Percentiles rank a stretch among this genome's conserved stretches.
Evolutionary conservation across 2,888 invertebrate genomes (phyloP).

Genomic region (Campopleginae sp.): DNA sequence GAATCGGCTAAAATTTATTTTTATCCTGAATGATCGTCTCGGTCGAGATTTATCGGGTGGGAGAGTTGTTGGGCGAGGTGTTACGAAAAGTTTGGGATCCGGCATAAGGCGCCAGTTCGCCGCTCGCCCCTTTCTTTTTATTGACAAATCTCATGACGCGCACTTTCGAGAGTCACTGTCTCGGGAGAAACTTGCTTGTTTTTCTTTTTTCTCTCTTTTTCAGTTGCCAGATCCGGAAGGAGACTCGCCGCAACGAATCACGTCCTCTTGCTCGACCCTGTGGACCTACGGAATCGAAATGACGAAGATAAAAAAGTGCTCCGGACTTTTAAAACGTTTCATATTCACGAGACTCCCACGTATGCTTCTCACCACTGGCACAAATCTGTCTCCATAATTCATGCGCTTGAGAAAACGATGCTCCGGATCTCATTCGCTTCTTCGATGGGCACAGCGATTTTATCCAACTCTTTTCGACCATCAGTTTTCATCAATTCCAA

Average conservation of each 20-base stretch:
- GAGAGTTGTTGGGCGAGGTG: constrained; percentile 10
- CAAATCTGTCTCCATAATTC: constrained; percentile 9
- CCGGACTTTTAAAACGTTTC: constrained; percentile 26
- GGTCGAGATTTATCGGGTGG: too few relatives aligned
- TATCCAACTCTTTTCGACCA: too few relatives aligned
- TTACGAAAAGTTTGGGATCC: constrained; percentile 21
- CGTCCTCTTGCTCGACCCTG: not conserved
- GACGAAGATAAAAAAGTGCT: not conserved
- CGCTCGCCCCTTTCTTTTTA: not conserved
- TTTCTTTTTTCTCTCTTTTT: constrained; percentile 24
- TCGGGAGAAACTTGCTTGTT: constrained; percentile 37
- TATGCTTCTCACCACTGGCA: not conserved
- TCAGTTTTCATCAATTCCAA: too few relatives aligned
- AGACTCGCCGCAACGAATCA: constrained; percentile 25
- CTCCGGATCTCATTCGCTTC: too few relatives aligned
- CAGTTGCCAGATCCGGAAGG: constrained; percentile 53
- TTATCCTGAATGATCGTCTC: not conserved
- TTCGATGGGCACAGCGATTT: too few relatives aligned
- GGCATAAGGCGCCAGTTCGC: constrained; percentile 23
- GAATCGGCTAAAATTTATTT: not conserved
- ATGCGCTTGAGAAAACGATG: not conserved
- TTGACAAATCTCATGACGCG: constrained; percentile 44
- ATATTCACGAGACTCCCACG: constrained; percentile 27
- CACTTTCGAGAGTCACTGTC: constrained; percentile 54
- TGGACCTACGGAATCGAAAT: not conserved